These are phyloP conservation scores for Cerastis rubricosa DNA, from an alignment of 2,888 invertebrate genomes.

Conservation along the genomic window DNA sequence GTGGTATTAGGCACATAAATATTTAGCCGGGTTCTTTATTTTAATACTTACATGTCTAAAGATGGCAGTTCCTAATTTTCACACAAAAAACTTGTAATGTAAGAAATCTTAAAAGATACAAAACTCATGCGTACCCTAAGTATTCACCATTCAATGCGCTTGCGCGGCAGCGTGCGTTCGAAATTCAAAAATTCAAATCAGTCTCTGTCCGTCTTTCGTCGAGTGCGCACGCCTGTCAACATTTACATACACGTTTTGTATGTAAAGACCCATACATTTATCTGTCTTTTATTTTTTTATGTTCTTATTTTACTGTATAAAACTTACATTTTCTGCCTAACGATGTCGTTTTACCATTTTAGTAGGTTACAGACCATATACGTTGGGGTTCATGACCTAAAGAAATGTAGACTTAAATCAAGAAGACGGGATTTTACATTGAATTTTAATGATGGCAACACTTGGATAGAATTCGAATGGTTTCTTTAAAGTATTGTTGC, in stretches of 20 bases:
- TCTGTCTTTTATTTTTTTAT: slow-evolving; percentile 68
- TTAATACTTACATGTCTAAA: no score
- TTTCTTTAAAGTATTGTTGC: slow-evolving; percentile 25
- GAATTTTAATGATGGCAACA: slow-evolving; percentile 67
- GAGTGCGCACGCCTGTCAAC: slow-evolving; percentile 79
- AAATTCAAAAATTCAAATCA: slow-evolving; percentile 89
- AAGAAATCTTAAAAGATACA: slow-evolving; percentile 10
- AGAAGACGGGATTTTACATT: slow-evolving; percentile 60
- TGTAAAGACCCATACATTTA: slow-evolving; percentile 76
- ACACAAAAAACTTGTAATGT: no score
- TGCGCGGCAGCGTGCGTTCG: slow-evolving; percentile 75
- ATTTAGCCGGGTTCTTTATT: no score
- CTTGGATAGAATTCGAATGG: slow-evolving; percentile 51
- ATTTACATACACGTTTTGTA: slow-evolving; percentile 85
- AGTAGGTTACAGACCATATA: slow-evolving; percentile 68
- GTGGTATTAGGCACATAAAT: no score
- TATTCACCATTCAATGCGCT: slow-evolving; percentile 86
- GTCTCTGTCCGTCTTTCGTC: slow-evolving; percentile 81
- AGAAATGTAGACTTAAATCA: slow-evolving; percentile 69
- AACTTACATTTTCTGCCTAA: slow-evolving; percentile 82
- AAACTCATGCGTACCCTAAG: slow-evolving; percentile 73
- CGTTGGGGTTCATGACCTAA: slow-evolving; percentile 65
- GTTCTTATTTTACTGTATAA: slow-evolving; percentile 77
- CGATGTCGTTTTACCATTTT: slow-evolving; percentile 84
- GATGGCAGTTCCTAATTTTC: no score